Evolutionary conservation across 2,113 vertebrate genomes (phyloP).

Genomic region (Furnarius figulus): DNA sequence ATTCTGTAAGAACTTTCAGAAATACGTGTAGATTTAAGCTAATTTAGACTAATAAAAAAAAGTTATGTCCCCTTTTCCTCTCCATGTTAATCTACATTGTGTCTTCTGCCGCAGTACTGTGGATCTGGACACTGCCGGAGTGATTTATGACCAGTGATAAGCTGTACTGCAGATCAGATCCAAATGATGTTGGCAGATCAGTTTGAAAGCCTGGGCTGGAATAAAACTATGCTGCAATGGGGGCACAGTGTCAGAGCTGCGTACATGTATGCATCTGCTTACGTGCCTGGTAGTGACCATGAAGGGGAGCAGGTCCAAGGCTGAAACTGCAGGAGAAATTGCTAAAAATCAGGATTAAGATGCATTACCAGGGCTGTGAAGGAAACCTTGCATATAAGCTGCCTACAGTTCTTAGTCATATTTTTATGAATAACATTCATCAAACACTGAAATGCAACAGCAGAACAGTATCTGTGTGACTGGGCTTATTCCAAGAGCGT

Average conservation of each 20-base stretch:
- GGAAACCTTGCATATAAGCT: not conserved
- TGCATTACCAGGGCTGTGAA: not conserved
- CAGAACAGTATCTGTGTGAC: not conserved
- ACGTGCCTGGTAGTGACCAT: not conserved
- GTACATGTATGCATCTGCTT: fast-evolving
- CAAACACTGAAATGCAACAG: not conserved
- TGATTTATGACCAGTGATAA: not conserved
- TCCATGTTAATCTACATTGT: fast-evolving
- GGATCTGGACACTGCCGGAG: not conserved
- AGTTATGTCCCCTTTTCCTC: not conserved
- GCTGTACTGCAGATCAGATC: not conserved
- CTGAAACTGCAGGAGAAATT: not conserved
- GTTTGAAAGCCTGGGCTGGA: not conserved
- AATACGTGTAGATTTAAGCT: not conserved
- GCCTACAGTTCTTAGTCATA: not conserved
- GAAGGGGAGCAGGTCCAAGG: not conserved
- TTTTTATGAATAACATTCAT: not conserved
- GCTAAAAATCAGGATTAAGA: not conserved
- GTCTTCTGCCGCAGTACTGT: not conserved
- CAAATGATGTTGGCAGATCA: not conserved
- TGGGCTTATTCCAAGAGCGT: not conserved
- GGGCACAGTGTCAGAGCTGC: not conserved
- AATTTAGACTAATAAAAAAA: not conserved
- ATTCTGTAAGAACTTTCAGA: not conserved
- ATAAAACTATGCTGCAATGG: not conserved